Evolutionary conservation across 2,888 invertebrate genomes (phyloP), one percentile per base, ranked within the genome.

Genomic region (Microctonus hyperodae): DNA sequence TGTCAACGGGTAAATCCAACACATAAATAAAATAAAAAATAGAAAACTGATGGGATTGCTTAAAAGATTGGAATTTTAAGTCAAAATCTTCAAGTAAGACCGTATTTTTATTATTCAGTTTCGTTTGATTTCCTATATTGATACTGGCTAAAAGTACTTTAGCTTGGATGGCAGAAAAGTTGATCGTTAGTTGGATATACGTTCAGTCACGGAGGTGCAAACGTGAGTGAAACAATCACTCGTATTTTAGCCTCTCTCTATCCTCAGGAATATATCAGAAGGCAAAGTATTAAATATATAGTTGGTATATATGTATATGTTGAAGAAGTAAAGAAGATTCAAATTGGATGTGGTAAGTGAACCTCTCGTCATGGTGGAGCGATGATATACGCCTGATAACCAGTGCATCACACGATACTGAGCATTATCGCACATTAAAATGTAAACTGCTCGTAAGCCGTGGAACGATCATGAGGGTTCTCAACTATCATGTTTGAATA

Each of bases 391-490:
- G 70, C 65, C 56, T 51, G 60, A 69, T 69, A 66, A 53, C 67
- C 65, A 44, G 68, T 62, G 63, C 70, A 58, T 69, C 66, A 67
- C 64, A 67, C 66, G 72, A 68, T 70, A 66, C 62, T 64, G 64
- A 51, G 70, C 65, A 73, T 75, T 74, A 75, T 71, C 67, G 67
- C 69, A 66, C 73, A 74, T 75, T 75, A 70, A 74, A 72, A 74
- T 70, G 72, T 75, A 73, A 74, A 73, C 71, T 65, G 70, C 60
- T 65, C 61, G 67, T 57, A 63, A 68, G 69, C 64, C 61, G 61
- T 69, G 63, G 63, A 62, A 65, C 65, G 65, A 70, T 69, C 64
- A 61, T 62, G 69, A 68, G 9, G 72, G 71, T 71, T 73, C 70
- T 69, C 69, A 69, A 68, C 60, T 53, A 40, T n/a, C 13, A 10